A percentile compares a stretch with the other conserved stretches of the same genome.
Conservation (phyloP, 1,140 invertebrate species). For the Eupristina koningsbergeri region DNA sequence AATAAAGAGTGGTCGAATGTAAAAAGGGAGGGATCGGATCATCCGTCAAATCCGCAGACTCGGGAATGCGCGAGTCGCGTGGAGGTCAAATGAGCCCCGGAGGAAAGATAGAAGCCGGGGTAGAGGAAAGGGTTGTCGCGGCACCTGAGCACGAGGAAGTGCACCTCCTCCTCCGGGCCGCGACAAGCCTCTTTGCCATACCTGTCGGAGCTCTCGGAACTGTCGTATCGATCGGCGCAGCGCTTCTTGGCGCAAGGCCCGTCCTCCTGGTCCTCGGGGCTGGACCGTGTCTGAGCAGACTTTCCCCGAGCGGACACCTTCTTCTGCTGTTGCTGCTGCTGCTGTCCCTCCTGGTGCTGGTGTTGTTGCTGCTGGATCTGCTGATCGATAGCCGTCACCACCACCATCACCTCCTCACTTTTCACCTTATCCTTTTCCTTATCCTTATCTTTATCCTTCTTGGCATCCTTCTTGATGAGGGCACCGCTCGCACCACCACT, state of each 20-base stretch:
- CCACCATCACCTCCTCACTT: constrained; percentile 19
- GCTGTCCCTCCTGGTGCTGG: constrained; percentile 5
- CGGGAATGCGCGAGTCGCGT: too few species aligned
- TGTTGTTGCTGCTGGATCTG: constrained; percentile 17
- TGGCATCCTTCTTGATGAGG: constrained; percentile 47
- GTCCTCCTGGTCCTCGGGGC: constrained; percentile 53
- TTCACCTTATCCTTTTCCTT: constrained; percentile 16
- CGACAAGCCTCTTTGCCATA: constrained; percentile 69
- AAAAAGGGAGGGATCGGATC: too few species aligned
- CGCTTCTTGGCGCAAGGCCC: constrained; percentile 82
- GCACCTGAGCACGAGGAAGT: too few species aligned
- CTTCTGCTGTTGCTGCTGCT: constrained; percentile 25
- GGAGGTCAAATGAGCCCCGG: too few species aligned
- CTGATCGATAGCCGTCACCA: background rate
- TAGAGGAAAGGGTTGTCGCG: too few species aligned
- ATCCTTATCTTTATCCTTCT: constrained; percentile 12
- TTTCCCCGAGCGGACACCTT: too few species aligned
- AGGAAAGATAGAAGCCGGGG: too few species aligned
- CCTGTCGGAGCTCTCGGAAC: constrained; percentile 92
- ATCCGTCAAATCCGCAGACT: too few species aligned
- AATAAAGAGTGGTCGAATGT: too few species aligned
- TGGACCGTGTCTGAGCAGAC: background rate
- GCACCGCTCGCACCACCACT: constrained; percentile 50
- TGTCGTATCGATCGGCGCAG: constrained; percentile 89
- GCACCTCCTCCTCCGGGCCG: too few species aligned